Percentiles rank a stretch among this genome's conserved stretches.
Conservation (phyloP, 2,113 vertebrate genomes). For the Corythornis cristatus region DNA sequence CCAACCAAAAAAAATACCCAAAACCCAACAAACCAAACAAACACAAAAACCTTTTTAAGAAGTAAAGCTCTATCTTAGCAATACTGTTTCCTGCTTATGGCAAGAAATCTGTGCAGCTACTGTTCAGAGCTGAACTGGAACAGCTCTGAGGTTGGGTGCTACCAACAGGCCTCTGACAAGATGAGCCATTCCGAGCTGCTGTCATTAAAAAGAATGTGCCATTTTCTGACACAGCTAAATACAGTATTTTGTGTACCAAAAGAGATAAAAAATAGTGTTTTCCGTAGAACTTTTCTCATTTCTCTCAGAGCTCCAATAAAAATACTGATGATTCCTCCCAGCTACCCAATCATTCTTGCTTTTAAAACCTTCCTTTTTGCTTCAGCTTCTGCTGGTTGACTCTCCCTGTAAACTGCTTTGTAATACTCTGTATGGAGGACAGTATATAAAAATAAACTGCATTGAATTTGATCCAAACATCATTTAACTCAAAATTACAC, state of each 20-base stretch:
- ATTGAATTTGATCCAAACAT: constrained; percentile 55
- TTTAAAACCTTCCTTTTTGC: constrained; percentile 18
- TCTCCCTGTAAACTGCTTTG: constrained; percentile 47
- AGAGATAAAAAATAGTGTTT: background rate
- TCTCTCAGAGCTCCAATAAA: background rate
- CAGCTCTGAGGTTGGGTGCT: background rate
- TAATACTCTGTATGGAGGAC: constrained; percentile 35
- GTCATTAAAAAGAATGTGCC: background rate
- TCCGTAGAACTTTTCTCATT: background rate
- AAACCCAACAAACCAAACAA: no score
- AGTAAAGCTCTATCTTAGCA: background rate
- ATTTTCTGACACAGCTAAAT: background rate
- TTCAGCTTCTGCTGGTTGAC: constrained; percentile 50
- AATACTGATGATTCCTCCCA: background rate
- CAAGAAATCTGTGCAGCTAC: background rate
- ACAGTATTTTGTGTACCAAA: background rate
- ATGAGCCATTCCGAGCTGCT: background rate
- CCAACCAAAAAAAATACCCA: background rate
- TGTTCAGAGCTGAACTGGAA: background rate
- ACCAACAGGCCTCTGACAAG: background rate
- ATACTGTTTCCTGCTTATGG: background rate
- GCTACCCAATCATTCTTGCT: constrained; percentile 3
- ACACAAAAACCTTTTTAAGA: background rate
- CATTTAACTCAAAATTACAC: constrained; percentile 60
- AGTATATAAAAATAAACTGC: constrained; percentile 57